phyloP scores from a whole-genome alignment of 2,888 invertebrate species.

The Habroteleia sp. region DNA sequence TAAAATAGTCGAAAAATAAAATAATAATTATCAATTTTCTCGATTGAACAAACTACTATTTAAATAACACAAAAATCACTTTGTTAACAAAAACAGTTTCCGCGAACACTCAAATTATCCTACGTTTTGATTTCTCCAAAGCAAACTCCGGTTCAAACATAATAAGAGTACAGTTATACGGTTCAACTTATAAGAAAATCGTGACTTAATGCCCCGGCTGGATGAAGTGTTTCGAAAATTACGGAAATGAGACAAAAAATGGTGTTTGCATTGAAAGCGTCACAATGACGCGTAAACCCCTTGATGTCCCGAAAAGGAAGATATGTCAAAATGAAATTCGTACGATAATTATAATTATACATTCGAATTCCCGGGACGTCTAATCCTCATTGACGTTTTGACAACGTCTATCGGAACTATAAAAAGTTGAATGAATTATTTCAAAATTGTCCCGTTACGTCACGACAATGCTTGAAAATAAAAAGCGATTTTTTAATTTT shows the following conservation, averaged over 20 bases:
- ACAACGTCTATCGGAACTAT: constrained; percentile 11
- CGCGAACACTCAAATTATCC: too few species aligned
- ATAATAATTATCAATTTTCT: too few species aligned
- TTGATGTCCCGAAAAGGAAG: constrained; percentile 5
- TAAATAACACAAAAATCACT: too few species aligned
- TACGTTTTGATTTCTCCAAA: background rate
- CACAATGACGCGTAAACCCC: constrained; percentile 23
- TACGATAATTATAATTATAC: constrained; percentile 31
- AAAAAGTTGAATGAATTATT: constrained; percentile 9
- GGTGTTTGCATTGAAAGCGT: constrained; percentile 15
- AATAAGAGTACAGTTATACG: constrained; percentile 1
- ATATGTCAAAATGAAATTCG: constrained; percentile 22
- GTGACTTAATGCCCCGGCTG: constrained; percentile 6
- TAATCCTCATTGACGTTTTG: constrained; percentile 54
- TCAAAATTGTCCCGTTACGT: too few species aligned
- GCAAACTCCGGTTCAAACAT: background rate
- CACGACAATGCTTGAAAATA: too few species aligned
- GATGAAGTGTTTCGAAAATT: background rate
- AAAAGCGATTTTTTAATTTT: too few species aligned
- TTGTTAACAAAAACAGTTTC: too few species aligned
- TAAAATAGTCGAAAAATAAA: too few species aligned
- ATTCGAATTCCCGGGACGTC: constrained; percentile 17
- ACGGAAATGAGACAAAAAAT: constrained; percentile 23
- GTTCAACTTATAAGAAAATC: constrained; percentile 7
- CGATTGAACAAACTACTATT: too few species aligned